phyloP scores from a whole-genome alignment of 2,113 vertebrate genomes.

The Neoarius graeffei region DNA sequence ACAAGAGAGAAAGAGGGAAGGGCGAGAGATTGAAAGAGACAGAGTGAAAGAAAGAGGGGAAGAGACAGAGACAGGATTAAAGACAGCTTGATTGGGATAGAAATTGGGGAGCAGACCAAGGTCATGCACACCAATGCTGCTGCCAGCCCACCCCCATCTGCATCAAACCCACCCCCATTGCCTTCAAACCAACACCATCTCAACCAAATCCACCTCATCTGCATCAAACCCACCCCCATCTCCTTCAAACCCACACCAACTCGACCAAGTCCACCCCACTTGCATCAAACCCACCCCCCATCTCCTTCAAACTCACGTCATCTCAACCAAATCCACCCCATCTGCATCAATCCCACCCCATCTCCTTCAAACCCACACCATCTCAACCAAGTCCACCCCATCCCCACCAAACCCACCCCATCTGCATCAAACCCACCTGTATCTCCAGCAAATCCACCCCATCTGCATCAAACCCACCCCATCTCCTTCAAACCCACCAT shows the following conservation, averaged over 20 bases:
- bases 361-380: not conserved
- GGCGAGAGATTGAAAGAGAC: slow-evolving; percentile 18
- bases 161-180: not conserved
- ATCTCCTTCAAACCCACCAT: not conserved
- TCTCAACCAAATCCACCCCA: not conserved
- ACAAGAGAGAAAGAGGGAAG: slow-evolving; percentile 56
- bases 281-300: not conserved
- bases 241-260: not conserved
- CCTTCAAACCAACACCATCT: not conserved
- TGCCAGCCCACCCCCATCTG: not conserved
- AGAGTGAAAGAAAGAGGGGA: slow-evolving; percentile 49
- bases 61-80: slow-evolving; percentile 36
- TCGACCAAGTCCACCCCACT: not conserved
- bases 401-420: not conserved
- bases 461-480: not conserved
- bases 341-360: not conserved
- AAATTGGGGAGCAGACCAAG: slow-evolving; percentile 69
- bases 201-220: not conserved
- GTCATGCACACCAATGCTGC: slow-evolving; percentile 49
- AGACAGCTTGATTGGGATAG: slow-evolving; percentile 64
- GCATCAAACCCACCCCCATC: not conserved
- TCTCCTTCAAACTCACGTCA: not conserved
- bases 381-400: not conserved
- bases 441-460: not conserved
- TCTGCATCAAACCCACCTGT: not conserved